Evolutionary conservation across 2,888 invertebrate species (phyloP).

Genomic region (Tipula confusa): DNA sequence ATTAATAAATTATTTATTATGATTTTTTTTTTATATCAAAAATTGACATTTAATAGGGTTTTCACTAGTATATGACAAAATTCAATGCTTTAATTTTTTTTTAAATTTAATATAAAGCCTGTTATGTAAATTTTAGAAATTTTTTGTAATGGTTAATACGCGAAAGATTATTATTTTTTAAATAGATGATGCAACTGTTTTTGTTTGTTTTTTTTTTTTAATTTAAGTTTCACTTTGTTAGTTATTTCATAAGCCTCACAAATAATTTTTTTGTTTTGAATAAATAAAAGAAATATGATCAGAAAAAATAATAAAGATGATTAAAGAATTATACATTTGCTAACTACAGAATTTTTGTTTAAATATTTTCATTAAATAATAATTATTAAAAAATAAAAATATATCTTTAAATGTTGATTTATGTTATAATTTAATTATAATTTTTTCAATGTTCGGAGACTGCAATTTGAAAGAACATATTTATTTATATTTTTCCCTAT

Average conservation of each 20-base stretch:
- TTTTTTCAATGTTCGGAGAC: neutral
- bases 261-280: neutral
- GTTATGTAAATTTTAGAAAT: neutral
- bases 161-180: slow-evolving; percentile 13
- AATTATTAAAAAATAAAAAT: neutral
- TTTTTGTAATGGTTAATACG: neutral
- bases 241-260: slow-evolving; percentile 30
- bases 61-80: slow-evolving; percentile 20
- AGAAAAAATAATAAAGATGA: neutral
- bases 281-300: neutral
- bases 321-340: slow-evolving; percentile 13
- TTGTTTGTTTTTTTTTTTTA: neutral
- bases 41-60: slow-evolving; percentile 30
- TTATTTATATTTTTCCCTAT: slow-evolving; percentile 20
- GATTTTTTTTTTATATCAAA: slow-evolving; percentile 27
- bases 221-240: slow-evolving; percentile 3
- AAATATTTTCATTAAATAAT: neutral
- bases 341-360: slow-evolving; percentile 4
- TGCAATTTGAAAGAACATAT: neutral
- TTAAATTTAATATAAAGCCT: neutral
- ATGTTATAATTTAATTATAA: neutral
- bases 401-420: neutral
- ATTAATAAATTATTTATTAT: slow-evolving; percentile 20
- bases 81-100: neutral
- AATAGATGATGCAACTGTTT: neutral